Evolutionary conservation across 2,113 vertebrate species (phyloP).

Genomic region (Ceyx cyanopectus): DNA sequence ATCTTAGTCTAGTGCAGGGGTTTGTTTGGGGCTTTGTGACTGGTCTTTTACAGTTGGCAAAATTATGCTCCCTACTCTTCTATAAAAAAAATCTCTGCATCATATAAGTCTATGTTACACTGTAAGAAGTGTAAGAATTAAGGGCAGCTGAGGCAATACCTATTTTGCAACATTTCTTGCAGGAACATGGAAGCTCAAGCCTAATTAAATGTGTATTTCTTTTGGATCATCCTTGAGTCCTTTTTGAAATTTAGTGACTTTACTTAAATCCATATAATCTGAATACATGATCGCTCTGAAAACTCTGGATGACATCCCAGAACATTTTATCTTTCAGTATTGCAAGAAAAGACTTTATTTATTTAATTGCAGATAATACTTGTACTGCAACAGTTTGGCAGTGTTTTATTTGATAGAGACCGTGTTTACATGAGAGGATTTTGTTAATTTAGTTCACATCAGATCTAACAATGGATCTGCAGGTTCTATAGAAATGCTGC

Average conservation of each 20-base stretch:
- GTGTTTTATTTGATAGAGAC: background rate
- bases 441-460: background rate
- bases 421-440: background rate
- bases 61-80: background rate
- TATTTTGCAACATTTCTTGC: background rate
- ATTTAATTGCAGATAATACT: background rate
- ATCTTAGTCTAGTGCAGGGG: background rate
- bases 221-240: background rate
- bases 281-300: background rate
- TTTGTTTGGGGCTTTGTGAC: background rate
- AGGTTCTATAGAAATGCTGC: background rate
- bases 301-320: conserved; percentile 4
- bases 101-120: background rate
- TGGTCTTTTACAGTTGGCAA: background rate
- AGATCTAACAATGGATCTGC: background rate
- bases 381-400: background rate
- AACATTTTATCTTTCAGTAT: conserved; percentile 12
- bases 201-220: background rate
- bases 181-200: background rate
- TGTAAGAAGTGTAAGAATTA: background rate
- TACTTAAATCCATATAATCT: background rate
- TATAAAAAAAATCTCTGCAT: background rate
- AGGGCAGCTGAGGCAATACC: background rate
- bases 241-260: background rate
- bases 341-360: background rate